Evolutionary conservation across 2,797 vertebrate genomes (phyloP).

Genomic region (Florisuga fusca): DNA sequence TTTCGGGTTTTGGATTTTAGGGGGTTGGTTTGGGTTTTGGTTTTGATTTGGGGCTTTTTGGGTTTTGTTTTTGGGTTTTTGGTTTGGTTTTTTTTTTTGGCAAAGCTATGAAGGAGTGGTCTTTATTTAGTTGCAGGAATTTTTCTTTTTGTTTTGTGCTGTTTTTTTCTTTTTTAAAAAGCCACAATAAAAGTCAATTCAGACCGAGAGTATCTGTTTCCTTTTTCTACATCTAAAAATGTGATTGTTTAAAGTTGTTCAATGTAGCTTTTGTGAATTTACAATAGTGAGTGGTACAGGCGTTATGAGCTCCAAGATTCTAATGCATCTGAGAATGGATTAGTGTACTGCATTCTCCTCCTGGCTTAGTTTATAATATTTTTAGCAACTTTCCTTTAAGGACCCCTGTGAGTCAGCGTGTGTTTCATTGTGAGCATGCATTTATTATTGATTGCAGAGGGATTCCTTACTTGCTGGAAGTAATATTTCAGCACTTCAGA

Average conservation of each 20-base stretch:
- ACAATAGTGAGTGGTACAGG: background rate
- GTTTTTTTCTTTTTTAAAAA: background rate
- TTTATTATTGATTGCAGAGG: background rate
- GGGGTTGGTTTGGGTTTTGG: background rate
- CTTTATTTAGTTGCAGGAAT: background rate
- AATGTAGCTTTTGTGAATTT: background rate
- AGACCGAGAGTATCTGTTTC: slow-evolving; percentile 63
- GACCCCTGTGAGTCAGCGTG: background rate
- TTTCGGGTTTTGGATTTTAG: background rate
- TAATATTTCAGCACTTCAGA: background rate
- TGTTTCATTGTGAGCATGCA: fast-evolving
- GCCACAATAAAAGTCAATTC: slow-evolving; percentile 68
- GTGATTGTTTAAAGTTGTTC: background rate
- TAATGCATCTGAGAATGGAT: background rate
- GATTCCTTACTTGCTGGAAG: background rate
- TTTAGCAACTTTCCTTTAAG: slow-evolving; percentile 42
- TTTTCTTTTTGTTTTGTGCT: slow-evolving; percentile 30
- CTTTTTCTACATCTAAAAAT: slow-evolving; percentile 25
- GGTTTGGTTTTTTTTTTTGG: background rate
- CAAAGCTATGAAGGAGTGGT: background rate
- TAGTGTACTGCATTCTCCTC: background rate
- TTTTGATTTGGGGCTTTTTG: background rate
- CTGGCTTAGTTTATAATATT: background rate
- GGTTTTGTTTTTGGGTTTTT: background rate
- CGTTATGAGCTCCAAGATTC: background rate